Evolutionary conservation across 2,888 invertebrate genomes (phyloP).

Genomic region (Acronicta alni): DNA sequence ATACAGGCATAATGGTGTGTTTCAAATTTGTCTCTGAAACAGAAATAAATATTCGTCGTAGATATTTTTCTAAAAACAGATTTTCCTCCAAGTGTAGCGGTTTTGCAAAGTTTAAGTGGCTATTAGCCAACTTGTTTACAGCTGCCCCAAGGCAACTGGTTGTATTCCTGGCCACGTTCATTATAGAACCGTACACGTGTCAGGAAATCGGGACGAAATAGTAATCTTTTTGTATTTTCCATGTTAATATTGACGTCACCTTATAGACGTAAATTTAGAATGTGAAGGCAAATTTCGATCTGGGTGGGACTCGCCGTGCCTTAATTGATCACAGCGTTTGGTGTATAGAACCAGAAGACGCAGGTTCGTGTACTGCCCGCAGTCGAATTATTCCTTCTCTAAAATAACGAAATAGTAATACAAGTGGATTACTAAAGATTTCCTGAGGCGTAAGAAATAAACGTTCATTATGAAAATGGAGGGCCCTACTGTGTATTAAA

Average conservation of each 20-base stretch:
- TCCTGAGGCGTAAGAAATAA: constrained; percentile 47
- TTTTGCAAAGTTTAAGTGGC: constrained; percentile 80
- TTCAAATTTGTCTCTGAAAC: constrained; percentile 46
- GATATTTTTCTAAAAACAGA: constrained; percentile 54
- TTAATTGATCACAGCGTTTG: too few relatives aligned
- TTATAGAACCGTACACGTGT: constrained; percentile 53
- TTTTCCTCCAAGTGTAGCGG: constrained; percentile 70
- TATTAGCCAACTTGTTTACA: constrained; percentile 82
- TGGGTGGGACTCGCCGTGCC: too few relatives aligned
- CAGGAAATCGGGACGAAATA: constrained; percentile 56
- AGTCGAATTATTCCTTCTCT: too few relatives aligned
- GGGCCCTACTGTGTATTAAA: constrained; percentile 55
- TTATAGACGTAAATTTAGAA: too few relatives aligned
- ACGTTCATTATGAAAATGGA: constrained; percentile 59
- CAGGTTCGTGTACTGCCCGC: too few relatives aligned
- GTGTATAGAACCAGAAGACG: too few relatives aligned
- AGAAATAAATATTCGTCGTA: too few relatives aligned
- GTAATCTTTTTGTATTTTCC: not conserved
- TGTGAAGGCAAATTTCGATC: too few relatives aligned
- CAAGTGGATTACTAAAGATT: constrained; percentile 38
- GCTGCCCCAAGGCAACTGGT: constrained; percentile 72
- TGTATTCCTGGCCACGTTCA: constrained; percentile 56
- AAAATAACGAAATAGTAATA: too few relatives aligned
- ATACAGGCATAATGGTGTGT: constrained; percentile 21
- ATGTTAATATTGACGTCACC: too few relatives aligned